Evolutionary conservation across 2,888 invertebrate species (phyloP).

Genomic region (Leucophora obtusa): DNA sequence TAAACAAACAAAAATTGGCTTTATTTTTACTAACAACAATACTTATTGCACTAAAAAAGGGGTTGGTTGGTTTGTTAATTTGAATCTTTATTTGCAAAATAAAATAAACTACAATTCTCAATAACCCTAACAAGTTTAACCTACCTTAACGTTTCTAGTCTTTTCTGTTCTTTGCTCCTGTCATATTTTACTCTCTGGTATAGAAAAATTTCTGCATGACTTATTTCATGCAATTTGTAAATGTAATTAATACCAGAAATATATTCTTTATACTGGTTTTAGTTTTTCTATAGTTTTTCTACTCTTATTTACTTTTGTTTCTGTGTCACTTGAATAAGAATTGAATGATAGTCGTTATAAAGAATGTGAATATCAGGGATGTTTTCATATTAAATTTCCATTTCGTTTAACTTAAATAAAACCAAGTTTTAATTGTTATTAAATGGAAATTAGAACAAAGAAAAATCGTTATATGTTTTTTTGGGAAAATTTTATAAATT

Average conservation of each 20-base stretch:
- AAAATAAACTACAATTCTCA: background rate
- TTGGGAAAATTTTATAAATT: no score
- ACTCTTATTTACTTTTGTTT: background rate
- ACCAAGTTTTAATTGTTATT: constrained; percentile 51
- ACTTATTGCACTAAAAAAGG: background rate
- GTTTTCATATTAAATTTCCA: constrained; percentile 49
- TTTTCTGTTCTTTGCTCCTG: background rate
- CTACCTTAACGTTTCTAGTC: background rate
- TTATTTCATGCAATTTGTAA: constrained; percentile 63
- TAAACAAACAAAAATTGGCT: constrained; percentile 40
- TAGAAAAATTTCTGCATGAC: constrained; percentile 48
- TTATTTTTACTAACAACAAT: constrained; percentile 5
- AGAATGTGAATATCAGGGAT: constrained; percentile 34
- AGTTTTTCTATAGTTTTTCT: constrained; percentile 25
- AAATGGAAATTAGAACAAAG: constrained; percentile 43
- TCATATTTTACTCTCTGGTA: background rate
- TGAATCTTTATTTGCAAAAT: background rate
- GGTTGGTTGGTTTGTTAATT: background rate
- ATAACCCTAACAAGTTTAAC: background rate
- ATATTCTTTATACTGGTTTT: constrained; percentile 27
- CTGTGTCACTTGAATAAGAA: constrained; percentile 44
- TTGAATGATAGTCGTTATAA: constrained; percentile 11
- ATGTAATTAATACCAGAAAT: constrained; percentile 60
- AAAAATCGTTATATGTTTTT: no score
- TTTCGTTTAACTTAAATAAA: constrained; percentile 44